Evolutionary conservation across 2,888 invertebrate genomes (phyloP), one percentile per base, ranked within the genome.

Genomic region (Brachynemurus nebulosus): DNA sequence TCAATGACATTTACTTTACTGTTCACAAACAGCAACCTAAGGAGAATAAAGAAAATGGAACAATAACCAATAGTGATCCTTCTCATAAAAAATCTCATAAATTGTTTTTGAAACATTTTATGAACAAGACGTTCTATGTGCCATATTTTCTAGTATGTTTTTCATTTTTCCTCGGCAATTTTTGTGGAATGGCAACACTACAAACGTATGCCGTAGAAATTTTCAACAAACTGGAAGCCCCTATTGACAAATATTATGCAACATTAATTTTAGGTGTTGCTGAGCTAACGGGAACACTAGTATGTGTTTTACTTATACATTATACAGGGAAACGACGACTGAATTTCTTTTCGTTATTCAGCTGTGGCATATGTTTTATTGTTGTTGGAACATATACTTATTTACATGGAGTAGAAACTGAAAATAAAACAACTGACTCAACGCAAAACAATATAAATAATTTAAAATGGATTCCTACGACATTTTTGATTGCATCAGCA

Each of bases 391-490:
- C 30, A 3, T 81, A 80, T 52, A 72, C 67, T 1, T 63, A 65
- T 43, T 44, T 54, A 6, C 45, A 53, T 36, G 42, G 4, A 14
- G 9, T 42, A 3, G 20, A 34, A 30, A 35, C 12, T 8, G 11
- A 42, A 11, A 14, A 19, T n/a, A 40, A 44, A 30, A 2, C 21
- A 6, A 20, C 47, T 18, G 18, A 7, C 4, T n/a, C 11, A 21
- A 27, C n/a, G n/a, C 19, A 42, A 8, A 16, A 27, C 33, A n/a
- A n/a, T n/a, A n/a, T n/a, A n/a, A n/a, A n/a, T n/a, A n/a, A n/a
- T n/a, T n/a, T n/a, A n/a, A n/a, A n/a, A n/a, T 86, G 85, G 85
- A 59, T 85, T 2, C 85, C 86, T 0, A 70, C 77, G 16, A 68
- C 71, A 1, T 67, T 80, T 1, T 61, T 86, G 16, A 70, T 85